Percentiles rank a stretch among this genome's conserved stretches.
Conservation (phyloP, 1,140 invertebrate species). For the Polypedilum pembai region DNA sequence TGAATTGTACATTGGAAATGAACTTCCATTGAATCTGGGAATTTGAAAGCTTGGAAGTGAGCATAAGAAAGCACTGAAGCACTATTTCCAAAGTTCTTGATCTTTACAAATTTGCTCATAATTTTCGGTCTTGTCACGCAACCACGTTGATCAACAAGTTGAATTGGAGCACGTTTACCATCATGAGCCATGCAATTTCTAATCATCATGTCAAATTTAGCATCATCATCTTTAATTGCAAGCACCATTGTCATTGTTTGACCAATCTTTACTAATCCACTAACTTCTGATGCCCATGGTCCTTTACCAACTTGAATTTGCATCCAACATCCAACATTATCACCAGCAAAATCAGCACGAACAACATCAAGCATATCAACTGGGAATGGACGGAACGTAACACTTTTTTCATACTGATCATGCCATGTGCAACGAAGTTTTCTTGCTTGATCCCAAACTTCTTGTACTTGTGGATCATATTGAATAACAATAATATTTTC, state of each 20-base stretch:
- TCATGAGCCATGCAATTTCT: slow-evolving; percentile 91
- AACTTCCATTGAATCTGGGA: slow-evolving; percentile 93
- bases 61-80: slow-evolving; percentile 87
- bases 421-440: slow-evolving; percentile 92
- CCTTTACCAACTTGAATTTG: slow-evolving; percentile 91
- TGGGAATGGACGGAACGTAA: slow-evolving; percentile 88
- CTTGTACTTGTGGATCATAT: slow-evolving; percentile 90
- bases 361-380: slow-evolving; percentile 94
- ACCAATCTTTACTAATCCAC: slow-evolving; percentile 85
- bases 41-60: slow-evolving; percentile 92
- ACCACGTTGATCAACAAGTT: slow-evolving; percentile 85
- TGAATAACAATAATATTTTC: slow-evolving; percentile 93
- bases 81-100: slow-evolving; percentile 89
- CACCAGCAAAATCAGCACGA: slow-evolving; percentile 85
- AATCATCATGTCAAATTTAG: slow-evolving; percentile 93
- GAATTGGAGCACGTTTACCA: slow-evolving; percentile 88
- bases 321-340: slow-evolving; percentile 94
- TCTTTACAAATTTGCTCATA: slow-evolving; percentile 90
- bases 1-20: slow-evolving; percentile 95
- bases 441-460: slow-evolving; percentile 91
- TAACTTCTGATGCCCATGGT: slow-evolving; percentile 90
- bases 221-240: slow-evolving; percentile 91
- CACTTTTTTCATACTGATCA: slow-evolving; percentile 91
- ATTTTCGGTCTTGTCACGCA: slow-evolving; percentile 86
- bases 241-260: slow-evolving; percentile 97